phyloP scores from a whole-genome alignment of 2,888 invertebrate species.

The Sceliomorpha sp. region DNA sequence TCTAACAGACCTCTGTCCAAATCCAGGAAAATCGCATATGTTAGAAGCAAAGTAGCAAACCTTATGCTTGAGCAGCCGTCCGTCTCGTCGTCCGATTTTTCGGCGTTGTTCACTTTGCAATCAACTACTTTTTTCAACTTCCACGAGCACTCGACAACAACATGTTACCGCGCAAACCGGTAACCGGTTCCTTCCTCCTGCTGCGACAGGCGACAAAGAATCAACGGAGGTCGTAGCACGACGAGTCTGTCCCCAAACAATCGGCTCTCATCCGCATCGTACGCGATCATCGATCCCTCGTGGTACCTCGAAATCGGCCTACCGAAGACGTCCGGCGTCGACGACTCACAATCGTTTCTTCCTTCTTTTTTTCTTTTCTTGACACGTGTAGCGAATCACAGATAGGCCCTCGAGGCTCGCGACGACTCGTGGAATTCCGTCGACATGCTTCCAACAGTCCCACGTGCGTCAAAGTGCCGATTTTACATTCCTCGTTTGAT shows the following conservation, averaged over 20 bases:
- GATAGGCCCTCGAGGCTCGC: conserved; percentile 20
- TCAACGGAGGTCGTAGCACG: conserved; percentile 4
- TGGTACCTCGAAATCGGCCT: neutral
- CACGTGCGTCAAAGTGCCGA: conserved; percentile 40
- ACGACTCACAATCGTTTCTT: neutral
- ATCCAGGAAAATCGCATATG: no score
- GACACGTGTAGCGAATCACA: no score
- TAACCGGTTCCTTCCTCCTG: conserved; percentile 15
- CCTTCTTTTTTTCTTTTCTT: neutral
- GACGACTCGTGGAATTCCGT: conserved; percentile 32
- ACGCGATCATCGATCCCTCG: conserved; percentile 15
- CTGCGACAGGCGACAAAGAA: neutral
- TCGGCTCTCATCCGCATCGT: conserved; percentile 29
- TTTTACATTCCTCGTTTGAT: conserved; percentile 41
- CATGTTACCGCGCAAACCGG: conserved; percentile 36
- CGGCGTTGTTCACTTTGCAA: neutral
- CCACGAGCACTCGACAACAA: conserved; percentile 29
- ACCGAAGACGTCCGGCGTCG: neutral
- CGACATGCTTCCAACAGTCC: conserved; percentile 43
- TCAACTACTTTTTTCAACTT: conserved; percentile 11
- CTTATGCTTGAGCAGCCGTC: conserved; percentile 6
- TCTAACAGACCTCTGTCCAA: no score
- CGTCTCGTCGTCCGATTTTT: neutral
- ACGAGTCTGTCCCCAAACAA: conserved; percentile 23
- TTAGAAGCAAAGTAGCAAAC: neutral